phyloP scores from a whole-genome alignment of 2,888 invertebrate species.

The Crepidodera aurea region DNA sequence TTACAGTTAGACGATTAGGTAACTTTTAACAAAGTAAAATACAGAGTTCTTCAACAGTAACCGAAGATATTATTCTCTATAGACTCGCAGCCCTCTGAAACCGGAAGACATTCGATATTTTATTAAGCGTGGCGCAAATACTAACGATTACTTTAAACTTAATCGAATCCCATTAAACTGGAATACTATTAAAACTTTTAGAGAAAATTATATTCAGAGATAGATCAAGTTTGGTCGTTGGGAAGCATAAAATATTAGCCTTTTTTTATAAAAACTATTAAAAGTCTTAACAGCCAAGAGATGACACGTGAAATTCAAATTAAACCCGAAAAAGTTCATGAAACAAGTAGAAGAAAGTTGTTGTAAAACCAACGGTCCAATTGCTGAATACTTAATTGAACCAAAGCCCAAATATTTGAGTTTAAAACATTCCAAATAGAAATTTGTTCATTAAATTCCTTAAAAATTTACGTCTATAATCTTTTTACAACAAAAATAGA shows the following conservation, averaged over 20 bases:
- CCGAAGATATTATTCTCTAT: constrained; percentile 15
- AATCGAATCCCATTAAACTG: constrained; percentile 13
- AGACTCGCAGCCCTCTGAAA: constrained; percentile 4
- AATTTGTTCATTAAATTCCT: too few relatives aligned
- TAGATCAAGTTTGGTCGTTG: background rate
- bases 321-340: too few relatives aligned
- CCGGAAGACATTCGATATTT: constrained; percentile 17
- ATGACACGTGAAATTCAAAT: too few relatives aligned
- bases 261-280: too few relatives aligned
- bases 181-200: constrained; percentile 13
- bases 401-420: too few relatives aligned
- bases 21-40: constrained; percentile 12
- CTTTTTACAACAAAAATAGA: too few relatives aligned
- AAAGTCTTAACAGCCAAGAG: too few relatives aligned
- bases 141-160: constrained; percentile 12
- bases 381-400: too few relatives aligned
- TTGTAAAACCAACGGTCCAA: too few relatives aligned
- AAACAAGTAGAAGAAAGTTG: too few relatives aligned
- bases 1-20: constrained; percentile 9
- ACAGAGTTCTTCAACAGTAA: constrained; percentile 12
- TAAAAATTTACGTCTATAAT: too few relatives aligned
- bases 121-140: constrained; percentile 14
- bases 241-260: background rate
- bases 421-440: too few relatives aligned
- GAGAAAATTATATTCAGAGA: background rate